phyloP scores from a whole-genome alignment of 1,140 invertebrate genomes.

The Diabrotica virgifera region DNA sequence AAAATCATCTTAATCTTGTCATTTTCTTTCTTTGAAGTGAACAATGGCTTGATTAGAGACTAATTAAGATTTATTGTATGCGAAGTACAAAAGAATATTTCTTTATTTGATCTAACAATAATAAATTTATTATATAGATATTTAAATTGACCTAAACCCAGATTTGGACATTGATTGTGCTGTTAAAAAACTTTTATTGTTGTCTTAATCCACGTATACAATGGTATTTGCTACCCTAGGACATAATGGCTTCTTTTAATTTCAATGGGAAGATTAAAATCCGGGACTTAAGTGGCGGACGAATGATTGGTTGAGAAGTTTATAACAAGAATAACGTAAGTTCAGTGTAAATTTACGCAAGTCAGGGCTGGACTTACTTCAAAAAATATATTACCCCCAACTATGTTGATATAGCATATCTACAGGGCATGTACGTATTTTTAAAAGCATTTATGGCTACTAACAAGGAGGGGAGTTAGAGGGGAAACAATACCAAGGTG shows the following conservation, averaged over 20 bases:
- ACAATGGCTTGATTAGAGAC: not conserved
- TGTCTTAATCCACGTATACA: slow-evolving; percentile 18
- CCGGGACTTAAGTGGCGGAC: slow-evolving; percentile 14
- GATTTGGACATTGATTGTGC: slow-evolving; percentile 13
- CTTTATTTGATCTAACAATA: not conserved
- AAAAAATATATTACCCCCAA: too few relatives aligned
- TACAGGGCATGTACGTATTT: too few relatives aligned
- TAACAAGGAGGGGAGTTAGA: too few relatives aligned
- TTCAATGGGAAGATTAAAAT: slow-evolving; percentile 42
- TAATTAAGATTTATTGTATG: slow-evolving; percentile 1
- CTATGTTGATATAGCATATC: too few relatives aligned
- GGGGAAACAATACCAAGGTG: too few relatives aligned
- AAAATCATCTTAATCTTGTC: slow-evolving; percentile 1
- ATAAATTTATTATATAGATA: slow-evolving; percentile 15
- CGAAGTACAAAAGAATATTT: not conserved
- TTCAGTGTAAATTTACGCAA: too few relatives aligned
- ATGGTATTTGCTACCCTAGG: slow-evolving; percentile 11
- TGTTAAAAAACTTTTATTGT: slow-evolving; percentile 10
- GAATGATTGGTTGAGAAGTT: too few relatives aligned
- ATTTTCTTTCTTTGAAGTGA: not conserved
- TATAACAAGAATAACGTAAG: too few relatives aligned
- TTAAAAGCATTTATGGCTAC: too few relatives aligned
- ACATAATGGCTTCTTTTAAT: slow-evolving; percentile 38
- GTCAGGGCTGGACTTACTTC: too few relatives aligned
- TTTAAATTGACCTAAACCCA: slow-evolving; percentile 12